These are phyloP conservation scores for Falco punctatus DNA, from an alignment of 2,113 vertebrate genomes.

Conservation along the genomic window DNA sequence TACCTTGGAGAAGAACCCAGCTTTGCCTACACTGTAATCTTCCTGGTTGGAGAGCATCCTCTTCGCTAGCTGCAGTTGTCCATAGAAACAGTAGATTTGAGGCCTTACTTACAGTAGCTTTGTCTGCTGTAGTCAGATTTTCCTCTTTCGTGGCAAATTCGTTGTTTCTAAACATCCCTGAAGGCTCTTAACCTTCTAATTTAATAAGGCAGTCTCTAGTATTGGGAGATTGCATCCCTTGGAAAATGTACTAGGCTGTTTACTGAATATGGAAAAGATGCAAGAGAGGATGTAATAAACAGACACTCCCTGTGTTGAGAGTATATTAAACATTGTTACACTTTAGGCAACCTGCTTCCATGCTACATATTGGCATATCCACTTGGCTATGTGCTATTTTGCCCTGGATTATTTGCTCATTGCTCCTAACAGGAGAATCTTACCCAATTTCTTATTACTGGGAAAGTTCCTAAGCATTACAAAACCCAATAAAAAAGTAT, in stretches of 20 bases:
- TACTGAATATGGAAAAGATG: not conserved
- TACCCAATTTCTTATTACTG: not conserved
- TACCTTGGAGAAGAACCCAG: not conserved
- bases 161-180: not conserved
- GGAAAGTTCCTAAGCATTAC: not conserved
- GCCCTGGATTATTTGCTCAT: not conserved
- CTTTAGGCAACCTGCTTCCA: not conserved
- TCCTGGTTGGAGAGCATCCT: not conserved
- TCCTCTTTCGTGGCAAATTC: not conserved
- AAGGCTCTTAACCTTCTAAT: not conserved
- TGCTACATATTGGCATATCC: not conserved
- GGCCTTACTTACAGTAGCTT: not conserved
- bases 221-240: not conserved
- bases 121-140: not conserved
- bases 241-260: not conserved
- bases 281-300: not conserved
- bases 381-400: not conserved
- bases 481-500: not conserved
- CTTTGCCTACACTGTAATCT: not conserved
- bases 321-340: not conserved
- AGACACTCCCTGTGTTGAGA: not conserved
- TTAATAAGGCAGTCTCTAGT: not conserved
- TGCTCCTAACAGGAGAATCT: not conserved
- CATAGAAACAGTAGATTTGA: not conserved
- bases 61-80: not conserved